Evolutionary conservation across 2,113 vertebrate genomes (phyloP).

Genomic region (Tichodroma muraria): DNA sequence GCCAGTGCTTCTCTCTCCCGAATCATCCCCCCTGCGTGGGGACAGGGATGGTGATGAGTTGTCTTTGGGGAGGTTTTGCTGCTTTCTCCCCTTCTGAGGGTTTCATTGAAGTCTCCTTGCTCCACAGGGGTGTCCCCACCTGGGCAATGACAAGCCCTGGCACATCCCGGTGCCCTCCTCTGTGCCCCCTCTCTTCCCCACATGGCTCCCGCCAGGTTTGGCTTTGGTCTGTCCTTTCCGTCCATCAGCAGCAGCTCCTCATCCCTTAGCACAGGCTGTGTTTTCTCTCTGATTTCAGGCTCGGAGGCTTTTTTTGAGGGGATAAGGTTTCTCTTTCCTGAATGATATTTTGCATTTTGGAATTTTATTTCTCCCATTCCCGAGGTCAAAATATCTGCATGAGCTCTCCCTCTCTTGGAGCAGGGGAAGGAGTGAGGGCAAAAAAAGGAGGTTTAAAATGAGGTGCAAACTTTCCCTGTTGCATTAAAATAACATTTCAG

Average conservation of each 20-base stretch:
- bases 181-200: background rate
- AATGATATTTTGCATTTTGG: background rate
- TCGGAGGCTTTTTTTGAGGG: rapidly evolving
- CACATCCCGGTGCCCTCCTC: background rate
- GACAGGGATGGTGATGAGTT: background rate
- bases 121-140: background rate
- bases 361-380: background rate
- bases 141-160: background rate
- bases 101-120: background rate
- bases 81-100: background rate
- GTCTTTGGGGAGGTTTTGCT: background rate
- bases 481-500: background rate
- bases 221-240: background rate
- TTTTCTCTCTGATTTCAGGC: background rate
- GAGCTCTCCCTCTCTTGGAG: background rate
- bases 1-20: background rate
- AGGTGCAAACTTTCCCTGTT: conserved; percentile 23
- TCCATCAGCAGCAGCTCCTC: background rate
- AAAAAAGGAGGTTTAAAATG: background rate
- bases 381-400: background rate
- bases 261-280: background rate
- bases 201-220: rapidly evolving
- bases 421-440: background rate
- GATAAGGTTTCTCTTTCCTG: background rate
- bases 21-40: background rate